Evolutionary conservation across 1,140 invertebrate species (phyloP), one percentile per base, ranked within the genome.

Genomic region (Meloidogyne exigua): DNA sequence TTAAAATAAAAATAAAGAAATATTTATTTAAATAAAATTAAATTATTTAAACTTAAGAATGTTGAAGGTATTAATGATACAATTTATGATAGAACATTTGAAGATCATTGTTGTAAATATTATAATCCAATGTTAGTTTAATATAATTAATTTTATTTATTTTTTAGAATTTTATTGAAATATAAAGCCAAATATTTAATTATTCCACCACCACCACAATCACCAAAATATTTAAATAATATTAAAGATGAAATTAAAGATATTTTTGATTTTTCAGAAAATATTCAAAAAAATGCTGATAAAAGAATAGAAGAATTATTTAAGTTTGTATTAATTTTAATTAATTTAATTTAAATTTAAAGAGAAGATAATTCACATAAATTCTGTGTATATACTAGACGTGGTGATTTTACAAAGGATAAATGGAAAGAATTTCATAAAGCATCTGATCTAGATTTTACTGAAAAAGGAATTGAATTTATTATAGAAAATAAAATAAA

Each of bases 371-470:
- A n/a, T 28, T n/a, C 71, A 15, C 49, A 73, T 36, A 73, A 73
- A 73, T 73, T 73, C 18, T 73, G 71, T 32, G 71, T 73, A 18
- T 65, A 64, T 36, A 73, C 42, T 73, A 57, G 71, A 2, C 21
- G 28, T 23, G 57, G 57, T 15, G 71, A 73, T 73, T 73, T 73
- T 73, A 36, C 28, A 9, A 62, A 73, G 28, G 18, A 18, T 4
- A n/a, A 57, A 57, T 57, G 49, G 49, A 57, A 57, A 57, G n/a
- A 57, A n/a, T n/a, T n/a, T 18, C 49, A 57, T n/a, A 57, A 57
- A 57, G 49, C 49, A n/a, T n/a, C 49, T n/a, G 49, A 57, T 57
- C 75, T 74, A 21, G 21, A 68, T 9, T 73, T 73, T 63, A 64
- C 71, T 13, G 49, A 57, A n/a, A 64, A 28, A 15, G 49, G 21